These are phyloP conservation scores for Frieseomelitta varia DNA, from an alignment of 1,140 invertebrate species.

Conservation along the genomic window DNA sequence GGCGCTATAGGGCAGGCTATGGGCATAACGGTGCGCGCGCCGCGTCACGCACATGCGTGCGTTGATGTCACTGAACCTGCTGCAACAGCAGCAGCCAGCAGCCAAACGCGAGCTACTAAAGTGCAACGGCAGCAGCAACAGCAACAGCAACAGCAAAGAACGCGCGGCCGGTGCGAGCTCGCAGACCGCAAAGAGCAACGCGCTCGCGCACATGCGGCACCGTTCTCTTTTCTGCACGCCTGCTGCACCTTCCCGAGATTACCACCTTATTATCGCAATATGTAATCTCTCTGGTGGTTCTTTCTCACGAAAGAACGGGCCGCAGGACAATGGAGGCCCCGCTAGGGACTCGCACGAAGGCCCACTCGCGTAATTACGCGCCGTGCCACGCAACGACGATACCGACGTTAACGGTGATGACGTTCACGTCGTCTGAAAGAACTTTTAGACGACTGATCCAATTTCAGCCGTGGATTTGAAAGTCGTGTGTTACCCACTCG, in stretches of 20 bases:
- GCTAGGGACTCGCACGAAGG: constrained; percentile 35
- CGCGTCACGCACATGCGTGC: constrained; percentile 77
- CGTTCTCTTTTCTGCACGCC: constrained; percentile 50
- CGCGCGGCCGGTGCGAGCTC: constrained; percentile 19
- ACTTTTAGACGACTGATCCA: neutral
- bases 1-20: constrained; percentile 69
- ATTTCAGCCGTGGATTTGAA: no score
- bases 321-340: constrained; percentile 27
- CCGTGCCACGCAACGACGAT: neutral
- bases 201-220: constrained; percentile 24
- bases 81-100: constrained; percentile 22
- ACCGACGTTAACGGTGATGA: neutral
- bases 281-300: constrained; percentile 32
- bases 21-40: constrained; percentile 75
- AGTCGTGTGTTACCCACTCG: no score
- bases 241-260: constrained; percentile 42
- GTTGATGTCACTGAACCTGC: constrained; percentile 78
- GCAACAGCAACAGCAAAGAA: neutral
- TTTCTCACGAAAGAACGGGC: constrained; percentile 51
- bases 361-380: constrained; percentile 3
- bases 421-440: neutral
- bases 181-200: constrained; percentile 41
- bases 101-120: neutral
- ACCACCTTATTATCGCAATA: constrained; percentile 45
- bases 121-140: neutral